Evolutionary conservation across 30 jellyfish, hydroid and myxozoan genomes (phyloP).

Genomic region (Morbakka virulenta): DNA sequence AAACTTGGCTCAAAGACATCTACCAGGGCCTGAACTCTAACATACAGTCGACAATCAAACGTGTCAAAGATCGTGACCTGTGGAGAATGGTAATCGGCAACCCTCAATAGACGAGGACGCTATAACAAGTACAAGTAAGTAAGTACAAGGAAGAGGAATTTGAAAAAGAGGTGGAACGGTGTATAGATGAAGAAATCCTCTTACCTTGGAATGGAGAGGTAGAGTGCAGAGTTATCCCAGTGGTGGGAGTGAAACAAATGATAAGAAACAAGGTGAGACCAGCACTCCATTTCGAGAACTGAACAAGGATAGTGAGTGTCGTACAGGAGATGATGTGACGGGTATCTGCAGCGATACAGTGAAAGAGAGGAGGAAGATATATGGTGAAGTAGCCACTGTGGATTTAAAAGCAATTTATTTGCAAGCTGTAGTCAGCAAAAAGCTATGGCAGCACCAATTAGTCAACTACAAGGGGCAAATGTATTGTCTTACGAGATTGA

Average conservation of each 20-base stretch:
- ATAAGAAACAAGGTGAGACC: conserved; percentile 38
- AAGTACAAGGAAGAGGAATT: not conserved
- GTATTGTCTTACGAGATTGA: conserved; percentile 11
- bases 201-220: conserved; percentile 15
- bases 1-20: too few species aligned
- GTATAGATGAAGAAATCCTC: not conserved
- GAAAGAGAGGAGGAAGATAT: conserved; percentile 31
- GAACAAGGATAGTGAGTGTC: conserved; percentile 5
- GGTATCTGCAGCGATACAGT: conserved; percentile 20
- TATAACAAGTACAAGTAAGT: too few species aligned
- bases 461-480: not conserved
- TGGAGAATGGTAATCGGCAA: too few species aligned
- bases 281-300: conserved; percentile 30
- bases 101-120: too few species aligned
- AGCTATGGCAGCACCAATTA: conserved; percentile 16
- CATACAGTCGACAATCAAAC: too few species aligned
- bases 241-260: conserved; percentile 18
- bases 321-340: conserved; percentile 24
- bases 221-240: conserved; percentile 21
- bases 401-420: conserved; percentile 13
- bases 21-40: too few species aligned
- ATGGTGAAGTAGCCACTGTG: conserved; percentile 9
- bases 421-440: conserved; percentile 1
- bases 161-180: conserved; percentile 14
- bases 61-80: too few species aligned